These are phyloP conservation scores for Rhinolophus sinicus DNA, from an alignment of 2,113 vertebrate species.

Conservation along the genomic window DNA sequence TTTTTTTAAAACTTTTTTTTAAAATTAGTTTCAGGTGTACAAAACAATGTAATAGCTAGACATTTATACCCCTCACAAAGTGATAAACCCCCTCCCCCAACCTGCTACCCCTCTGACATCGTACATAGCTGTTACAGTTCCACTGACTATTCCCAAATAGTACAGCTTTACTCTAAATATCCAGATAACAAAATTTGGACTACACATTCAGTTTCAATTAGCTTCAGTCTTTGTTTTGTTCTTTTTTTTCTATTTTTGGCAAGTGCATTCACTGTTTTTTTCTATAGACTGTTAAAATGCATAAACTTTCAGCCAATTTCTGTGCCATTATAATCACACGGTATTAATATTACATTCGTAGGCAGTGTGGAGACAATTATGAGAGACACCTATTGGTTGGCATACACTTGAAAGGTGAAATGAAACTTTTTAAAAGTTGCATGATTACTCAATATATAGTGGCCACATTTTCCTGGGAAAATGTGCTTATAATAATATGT, in stretches of 20 bases:
- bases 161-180: too few relatives aligned
- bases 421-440: conserved; percentile 54
- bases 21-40: not conserved
- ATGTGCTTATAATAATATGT: conserved; percentile 50
- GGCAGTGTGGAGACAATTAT: conserved; percentile 58
- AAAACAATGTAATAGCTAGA: too few relatives aligned
- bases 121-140: too few relatives aligned
- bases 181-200: too few relatives aligned
- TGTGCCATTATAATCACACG: conserved; percentile 15
- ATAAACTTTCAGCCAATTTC: conserved; percentile 34
- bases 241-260: not conserved
- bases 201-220: too few relatives aligned
- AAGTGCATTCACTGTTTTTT: not conserved
- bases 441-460: not conserved
- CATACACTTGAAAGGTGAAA: conserved; percentile 27
- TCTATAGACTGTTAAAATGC: conserved; percentile 33
- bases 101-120: too few relatives aligned
- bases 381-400: conserved; percentile 1
- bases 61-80: too few relatives aligned
- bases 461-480: conserved; percentile 54
- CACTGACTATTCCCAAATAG: not conserved
- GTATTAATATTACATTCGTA: conserved; percentile 21
- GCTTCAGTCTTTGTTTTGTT: not conserved
- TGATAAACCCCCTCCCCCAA: too few relatives aligned
- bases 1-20: not conserved